phyloP scores from a whole-genome alignment of 2,113 vertebrate genomes.

The Notarius lentiginosus region DNA sequence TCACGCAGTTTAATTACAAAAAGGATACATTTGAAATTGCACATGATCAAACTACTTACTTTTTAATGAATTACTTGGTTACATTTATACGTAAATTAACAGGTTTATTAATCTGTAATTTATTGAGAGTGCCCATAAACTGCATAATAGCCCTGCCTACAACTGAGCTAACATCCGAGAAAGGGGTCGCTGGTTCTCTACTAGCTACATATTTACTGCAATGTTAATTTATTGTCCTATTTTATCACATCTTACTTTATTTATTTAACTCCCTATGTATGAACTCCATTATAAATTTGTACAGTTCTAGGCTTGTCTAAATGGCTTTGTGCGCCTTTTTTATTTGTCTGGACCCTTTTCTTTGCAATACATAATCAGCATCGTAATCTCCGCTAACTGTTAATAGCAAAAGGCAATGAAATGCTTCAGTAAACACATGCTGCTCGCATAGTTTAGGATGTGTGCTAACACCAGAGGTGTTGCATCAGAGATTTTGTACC shows the following conservation, averaged over 20 bases:
- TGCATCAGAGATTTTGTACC: neutral
- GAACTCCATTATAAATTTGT: neutral
- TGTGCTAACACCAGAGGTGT: neutral
- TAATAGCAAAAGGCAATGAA: neutral
- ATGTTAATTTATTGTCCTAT: neutral
- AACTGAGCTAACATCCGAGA: neutral
- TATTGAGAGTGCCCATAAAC: neutral
- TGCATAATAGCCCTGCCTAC: neutral
- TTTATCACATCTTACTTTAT: neutral
- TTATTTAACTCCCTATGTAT: neutral
- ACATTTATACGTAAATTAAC: neutral
- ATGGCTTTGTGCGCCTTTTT: neutral
- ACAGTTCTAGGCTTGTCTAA: neutral
- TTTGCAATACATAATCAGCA: neutral
- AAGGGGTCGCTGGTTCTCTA: neutral
- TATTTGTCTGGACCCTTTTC: neutral
- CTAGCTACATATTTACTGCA: neutral
- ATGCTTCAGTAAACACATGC: neutral
- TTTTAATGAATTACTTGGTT: neutral
- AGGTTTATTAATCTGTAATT: neutral
- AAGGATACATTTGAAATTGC: neutral
- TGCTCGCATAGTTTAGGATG: neutral
- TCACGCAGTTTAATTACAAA: neutral
- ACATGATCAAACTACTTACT: neutral
- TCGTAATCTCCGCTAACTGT: neutral